phyloP scores from a whole-genome alignment of 1,140 invertebrate species.

The Magallana ariakensis region DNA sequence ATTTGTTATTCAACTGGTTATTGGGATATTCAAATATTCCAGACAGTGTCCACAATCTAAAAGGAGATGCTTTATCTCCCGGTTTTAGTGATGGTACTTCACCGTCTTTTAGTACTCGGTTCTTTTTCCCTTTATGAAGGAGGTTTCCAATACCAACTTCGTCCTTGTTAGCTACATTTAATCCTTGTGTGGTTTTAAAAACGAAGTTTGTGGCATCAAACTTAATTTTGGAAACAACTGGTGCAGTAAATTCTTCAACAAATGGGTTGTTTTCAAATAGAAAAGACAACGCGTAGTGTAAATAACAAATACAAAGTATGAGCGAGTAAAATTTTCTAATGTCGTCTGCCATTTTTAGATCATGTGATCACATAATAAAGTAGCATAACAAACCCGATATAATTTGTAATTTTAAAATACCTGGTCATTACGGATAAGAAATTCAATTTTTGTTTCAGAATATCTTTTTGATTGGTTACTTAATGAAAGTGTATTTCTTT shows the following conservation, averaged over 20 bases:
- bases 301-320: neutral
- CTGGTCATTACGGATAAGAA: too few species aligned
- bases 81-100: conserved; percentile 56
- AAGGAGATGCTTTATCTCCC: conserved; percentile 53
- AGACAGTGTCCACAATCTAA: conserved; percentile 58
- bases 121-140: neutral
- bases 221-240: neutral
- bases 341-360: conserved; percentile 11
- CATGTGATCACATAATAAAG: neutral
- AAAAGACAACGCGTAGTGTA: neutral
- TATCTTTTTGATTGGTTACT: too few species aligned
- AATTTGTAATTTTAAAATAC: neutral
- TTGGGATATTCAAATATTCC: conserved; percentile 59
- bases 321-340: neutral
- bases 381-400: neutral
- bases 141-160: neutral
- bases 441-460: too few species aligned
- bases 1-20: conserved; percentile 40
- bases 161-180: neutral
- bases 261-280: neutral
- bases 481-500: too few species aligned
- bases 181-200: neutral
- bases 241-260: neutral
- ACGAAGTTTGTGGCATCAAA: neutral
- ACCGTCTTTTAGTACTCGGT: conserved; percentile 47